Conservation (phyloP, 2,888 invertebrate species). For the Autographa pulchrina region DNA sequence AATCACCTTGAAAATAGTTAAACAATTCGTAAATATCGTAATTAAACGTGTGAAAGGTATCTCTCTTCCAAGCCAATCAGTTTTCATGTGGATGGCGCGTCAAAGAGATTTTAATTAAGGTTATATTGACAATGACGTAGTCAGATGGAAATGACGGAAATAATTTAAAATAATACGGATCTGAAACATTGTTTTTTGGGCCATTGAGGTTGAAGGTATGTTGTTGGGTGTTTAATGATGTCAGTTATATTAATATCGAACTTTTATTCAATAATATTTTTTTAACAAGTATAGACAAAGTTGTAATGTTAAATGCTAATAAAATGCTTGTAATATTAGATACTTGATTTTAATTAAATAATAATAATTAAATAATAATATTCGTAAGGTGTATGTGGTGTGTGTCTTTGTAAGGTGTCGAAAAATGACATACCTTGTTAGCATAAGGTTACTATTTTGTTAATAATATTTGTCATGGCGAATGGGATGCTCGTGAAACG, state of each 20-base stretch:
- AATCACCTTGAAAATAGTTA: not conserved
- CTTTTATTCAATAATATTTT: too few species aligned
- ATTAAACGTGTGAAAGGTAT: conserved; percentile 3
- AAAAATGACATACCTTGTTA: too few species aligned
- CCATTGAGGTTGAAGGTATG: conserved; percentile 13
- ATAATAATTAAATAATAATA: too few species aligned
- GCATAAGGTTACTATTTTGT: too few species aligned
- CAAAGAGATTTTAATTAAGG: conserved; percentile 51
- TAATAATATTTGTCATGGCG: too few species aligned
- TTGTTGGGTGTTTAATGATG: conserved; percentile 14
- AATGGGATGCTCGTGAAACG: too few species aligned
- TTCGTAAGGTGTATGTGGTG: too few species aligned
- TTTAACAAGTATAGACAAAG: too few species aligned
- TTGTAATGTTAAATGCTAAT: too few species aligned
- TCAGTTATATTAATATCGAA: not conserved
- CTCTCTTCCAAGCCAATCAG: conserved; percentile 8
- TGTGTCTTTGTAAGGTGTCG: too few species aligned
- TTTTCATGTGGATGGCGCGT: conserved; percentile 13
- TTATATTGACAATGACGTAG: conserved; percentile 24
- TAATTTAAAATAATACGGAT: not conserved
- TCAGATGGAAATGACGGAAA: conserved; percentile 21
- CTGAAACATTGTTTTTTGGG: not conserved
- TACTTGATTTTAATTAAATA: too few species aligned
- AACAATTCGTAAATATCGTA: not conserved
- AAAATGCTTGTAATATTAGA: too few species aligned